phyloP scores from a whole-genome alignment of 2,113 vertebrate genomes.

The Tor tambroides region DNA sequence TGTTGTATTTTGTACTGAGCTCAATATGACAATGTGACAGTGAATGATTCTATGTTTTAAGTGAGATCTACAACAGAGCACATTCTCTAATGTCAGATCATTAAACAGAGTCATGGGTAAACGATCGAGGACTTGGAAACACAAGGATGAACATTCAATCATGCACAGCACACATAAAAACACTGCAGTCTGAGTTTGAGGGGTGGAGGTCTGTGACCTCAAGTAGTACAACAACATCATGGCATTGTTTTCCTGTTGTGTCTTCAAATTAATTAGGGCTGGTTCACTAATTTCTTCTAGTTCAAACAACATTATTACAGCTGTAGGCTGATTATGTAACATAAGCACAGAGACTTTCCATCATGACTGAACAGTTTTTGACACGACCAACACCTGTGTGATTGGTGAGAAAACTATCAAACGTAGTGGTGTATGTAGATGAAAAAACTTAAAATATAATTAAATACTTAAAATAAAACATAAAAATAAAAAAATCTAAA shows the following conservation, averaged over 20 bases:
- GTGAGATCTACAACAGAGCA: conserved; percentile 28
- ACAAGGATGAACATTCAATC: neutral
- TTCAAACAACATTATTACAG: neutral
- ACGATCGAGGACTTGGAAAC: neutral
- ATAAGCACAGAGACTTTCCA: conserved; percentile 9
- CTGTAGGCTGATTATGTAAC: neutral
- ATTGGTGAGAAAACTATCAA: neutral
- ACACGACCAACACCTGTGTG: neutral
- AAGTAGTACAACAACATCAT: neutral
- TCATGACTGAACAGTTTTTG: neutral
- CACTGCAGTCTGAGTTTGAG: neutral
- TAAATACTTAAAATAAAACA: no score
- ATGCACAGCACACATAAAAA: neutral
- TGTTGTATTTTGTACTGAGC: neutral
- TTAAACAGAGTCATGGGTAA: neutral
- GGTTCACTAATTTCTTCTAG: neutral
- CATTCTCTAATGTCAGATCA: conserved; percentile 15
- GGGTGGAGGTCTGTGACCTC: neutral
- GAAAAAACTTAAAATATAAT: no score
- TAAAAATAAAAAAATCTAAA: no score
- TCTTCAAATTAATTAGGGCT: neutral
- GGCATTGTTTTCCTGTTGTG: conserved; percentile 29
- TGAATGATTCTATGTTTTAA: conserved; percentile 37
- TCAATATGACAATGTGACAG: conserved; percentile 5
- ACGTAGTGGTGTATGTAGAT: neutral